Base-by-base conservation (phyloP, 2,113 vertebrate genomes). In the Theristicus caerulescens region DNA sequence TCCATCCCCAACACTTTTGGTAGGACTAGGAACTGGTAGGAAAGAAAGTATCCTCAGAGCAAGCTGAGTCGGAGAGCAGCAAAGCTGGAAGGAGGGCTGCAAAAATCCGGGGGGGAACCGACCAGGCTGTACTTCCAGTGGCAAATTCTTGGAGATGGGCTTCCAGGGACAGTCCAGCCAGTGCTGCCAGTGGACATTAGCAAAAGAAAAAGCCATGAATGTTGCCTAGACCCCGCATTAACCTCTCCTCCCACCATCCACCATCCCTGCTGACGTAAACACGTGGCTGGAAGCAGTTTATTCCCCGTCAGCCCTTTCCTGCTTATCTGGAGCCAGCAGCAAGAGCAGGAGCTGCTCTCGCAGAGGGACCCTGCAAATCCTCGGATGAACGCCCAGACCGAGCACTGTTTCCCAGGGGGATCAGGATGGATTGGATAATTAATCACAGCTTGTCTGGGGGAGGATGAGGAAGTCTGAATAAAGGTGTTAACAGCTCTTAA, bases 401-500 rank as follows among this genome's bases (percentile, higher is more conserved):
- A 73, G 52, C 18, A 3, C 57, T 0, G 6, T 93, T 97, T 97
- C 97, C 95, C 97, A 97, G 96, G 97, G 82, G 94, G 96, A 97
- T 97, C 16, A 61, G 49, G 36, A 13, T 52, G 86, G 97, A 97
- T 95, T 95, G 96, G 90, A 36, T 95, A 92, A 96, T 97, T 97
- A 97, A 97, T 97, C 94, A 92, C 95, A 93, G 95, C 93, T 96
- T 97, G 96, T 95, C 95, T 89, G 80, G 64, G 58, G 76, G 82
- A 95, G 92, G 94, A 94, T 96, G 81, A 97, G 96, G 95, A 97
- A 97, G 95, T 92, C 91, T 92, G 93, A 95, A 97, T 93, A 92
- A 97, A 97, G 95, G 96, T 96, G 96, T 97, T 97, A 97, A 97
- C 64, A 0, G 94, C 93, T 96, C 88, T 97, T 96, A 97, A 96